Evolutionary conservation across 2,888 invertebrate genomes (phyloP), one percentile per base, ranked within the genome.

Genomic region (Neocrepidodera transversa): DNA sequence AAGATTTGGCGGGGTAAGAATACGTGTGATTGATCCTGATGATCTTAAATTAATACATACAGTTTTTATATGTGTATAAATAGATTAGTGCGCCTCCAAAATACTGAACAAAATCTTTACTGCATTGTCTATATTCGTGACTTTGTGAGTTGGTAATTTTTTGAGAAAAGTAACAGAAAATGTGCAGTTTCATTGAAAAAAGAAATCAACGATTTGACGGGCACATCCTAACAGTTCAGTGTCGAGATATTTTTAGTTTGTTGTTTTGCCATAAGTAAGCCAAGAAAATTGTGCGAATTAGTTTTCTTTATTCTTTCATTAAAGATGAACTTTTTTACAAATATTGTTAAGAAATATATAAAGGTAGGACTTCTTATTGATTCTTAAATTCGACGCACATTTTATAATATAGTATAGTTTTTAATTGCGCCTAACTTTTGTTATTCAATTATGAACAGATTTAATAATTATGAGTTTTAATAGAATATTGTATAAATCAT

Each of bases 11-110:
- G 42, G 58, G 60, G 55, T 63, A 51, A 57, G 54, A 38, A 48
- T 58, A 55, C 55, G 26, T 58, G 49, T 51, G 53, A 60, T 58
- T 55, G 58, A 60, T 58, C 58, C 55, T 58, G n/a, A 55, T 58
- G 55, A 56, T 58, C 45, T 63, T 58, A 63, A 63, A 60, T 63
- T 63, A 60, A 58, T 60, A 49, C 59, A 56, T 60, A 60, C 51
- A 60, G 60, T 63, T 63, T 63, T 63, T 63, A 63, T 16, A 8
- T 58, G 60, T 60, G 45, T 64, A 64, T 64, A 64, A 62, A 64
- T 61, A 62, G 59, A 59, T 59, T 57, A 62, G 61, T 56, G 53
- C 48, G 59, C 57, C 54, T 62, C 59, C 54, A 54, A 62, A 64
- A 64, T 62, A 51, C 54, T 57, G 54, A 58, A 60, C 54, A 51